phyloP scores from a whole-genome alignment of 2,113 vertebrate species.

The Gallinago jamesoni region DNA sequence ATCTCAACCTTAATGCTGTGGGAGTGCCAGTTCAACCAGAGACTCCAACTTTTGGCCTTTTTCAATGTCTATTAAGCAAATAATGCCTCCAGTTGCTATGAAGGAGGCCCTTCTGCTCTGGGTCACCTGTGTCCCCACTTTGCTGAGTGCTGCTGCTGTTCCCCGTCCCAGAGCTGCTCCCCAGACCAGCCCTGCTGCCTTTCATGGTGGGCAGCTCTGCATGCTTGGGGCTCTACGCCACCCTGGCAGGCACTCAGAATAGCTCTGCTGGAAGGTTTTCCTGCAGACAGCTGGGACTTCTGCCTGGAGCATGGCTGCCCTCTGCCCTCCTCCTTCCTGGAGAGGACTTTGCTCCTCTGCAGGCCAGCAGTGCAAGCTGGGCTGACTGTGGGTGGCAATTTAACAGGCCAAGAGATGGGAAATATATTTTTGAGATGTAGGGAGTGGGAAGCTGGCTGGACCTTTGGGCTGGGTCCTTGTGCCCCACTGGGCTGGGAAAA shows the following conservation, averaged over 20 bases:
- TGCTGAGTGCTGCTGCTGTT: not conserved
- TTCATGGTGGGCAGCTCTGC: not conserved
- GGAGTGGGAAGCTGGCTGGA: not conserved
- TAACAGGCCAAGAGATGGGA: not conserved
- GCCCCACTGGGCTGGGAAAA: not conserved
- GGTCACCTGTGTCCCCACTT: not conserved
- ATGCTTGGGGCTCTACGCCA: accelerated
- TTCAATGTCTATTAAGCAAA: not conserved
- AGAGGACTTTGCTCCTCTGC: accelerated
- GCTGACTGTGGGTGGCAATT: not conserved
- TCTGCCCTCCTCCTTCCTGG: not conserved
- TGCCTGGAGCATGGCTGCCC: not conserved
- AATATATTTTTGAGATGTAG: not conserved
- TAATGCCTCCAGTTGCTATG: not conserved
- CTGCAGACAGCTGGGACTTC: not conserved
- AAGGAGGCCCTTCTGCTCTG: not conserved
- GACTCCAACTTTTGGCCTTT: not conserved
- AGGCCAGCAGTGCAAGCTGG: not conserved
- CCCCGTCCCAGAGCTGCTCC: not conserved
- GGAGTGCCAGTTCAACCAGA: not conserved
- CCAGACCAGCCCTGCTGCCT: not conserved
- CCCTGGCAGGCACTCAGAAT: not conserved
- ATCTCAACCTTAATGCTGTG: not conserved
- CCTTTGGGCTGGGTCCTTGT: not conserved
- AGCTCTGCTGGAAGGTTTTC: not conserved